Evolutionary conservation across 2,797 vertebrate species (phyloP), one percentile per base, ranked within the genome.

Genomic region (Smutsia temminckii): DNA sequence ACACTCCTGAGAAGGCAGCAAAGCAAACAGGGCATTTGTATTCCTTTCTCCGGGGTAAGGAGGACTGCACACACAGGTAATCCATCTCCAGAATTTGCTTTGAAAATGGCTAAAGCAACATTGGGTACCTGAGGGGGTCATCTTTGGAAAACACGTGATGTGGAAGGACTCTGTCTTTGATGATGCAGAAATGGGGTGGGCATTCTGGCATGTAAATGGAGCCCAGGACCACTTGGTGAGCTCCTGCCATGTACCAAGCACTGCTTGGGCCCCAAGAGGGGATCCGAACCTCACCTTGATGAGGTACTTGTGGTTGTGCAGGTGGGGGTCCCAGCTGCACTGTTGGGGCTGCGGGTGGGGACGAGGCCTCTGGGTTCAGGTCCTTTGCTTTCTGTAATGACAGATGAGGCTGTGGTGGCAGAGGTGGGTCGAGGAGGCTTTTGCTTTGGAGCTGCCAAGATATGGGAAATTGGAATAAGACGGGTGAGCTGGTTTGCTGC

Each of bases 11-110:
- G 91, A 63, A 85, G 63, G 61, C 46, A 18, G 37, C 68, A 29
- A 6, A 29, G 46, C 46, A 63, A 42, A 40, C 25, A 0, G 2
- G 2, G 23, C 3, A 0, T 64, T 32, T 25, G 66, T 1, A 11
- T n/a, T 23, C 55, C 61, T 59, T 17, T 20, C 16, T 51, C 46
- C 27, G 0, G 27, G 0, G 0, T 20, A 1, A n/a, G 71, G 6
- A 53, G 85, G n/a, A 46, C 81, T 13, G 27, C 0, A 1, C 64
- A 25, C 0, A 1, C 64, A 29, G 85, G 81, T n/a, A 4, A 34
- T 69, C 71, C 18, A 0, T 40, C 81, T 79, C 69, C 0, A 8
- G 42, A 77, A 8, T 61, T 49, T 51, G 75, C 40, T 57, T 66
- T 46, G 34, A 37, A 64, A 61, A 51, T 29, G 55, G 40, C 46